Conservation (phyloP, 2,113 vertebrate genomes). For the Fukomys damarensis region DNA sequence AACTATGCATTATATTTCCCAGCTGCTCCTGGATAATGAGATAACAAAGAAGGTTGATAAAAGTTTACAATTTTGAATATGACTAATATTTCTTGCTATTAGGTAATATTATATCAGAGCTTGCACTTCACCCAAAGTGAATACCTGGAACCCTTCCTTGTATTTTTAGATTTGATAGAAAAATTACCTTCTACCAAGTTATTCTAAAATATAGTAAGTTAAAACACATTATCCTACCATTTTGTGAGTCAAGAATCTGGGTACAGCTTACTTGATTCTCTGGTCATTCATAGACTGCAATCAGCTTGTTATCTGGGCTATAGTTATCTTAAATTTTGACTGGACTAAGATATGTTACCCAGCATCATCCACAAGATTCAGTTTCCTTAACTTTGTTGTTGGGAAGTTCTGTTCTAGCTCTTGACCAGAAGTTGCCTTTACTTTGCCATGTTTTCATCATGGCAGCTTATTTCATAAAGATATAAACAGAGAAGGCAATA, state of each 20-base stretch:
- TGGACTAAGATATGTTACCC: neutral
- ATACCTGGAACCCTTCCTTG: neutral
- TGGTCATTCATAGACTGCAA: neutral
- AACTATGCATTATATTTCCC: neutral
- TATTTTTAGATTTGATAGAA: neutral
- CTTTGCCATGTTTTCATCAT: neutral
- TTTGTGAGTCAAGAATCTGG: neutral
- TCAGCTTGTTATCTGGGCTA: neutral
- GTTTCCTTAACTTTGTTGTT: neutral
- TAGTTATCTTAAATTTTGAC: neutral
- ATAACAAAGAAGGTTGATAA: neutral
- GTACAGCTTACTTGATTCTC: neutral
- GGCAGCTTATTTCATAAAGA: neutral
- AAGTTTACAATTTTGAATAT: neutral
- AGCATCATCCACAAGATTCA: neutral
- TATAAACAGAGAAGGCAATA: neutral
- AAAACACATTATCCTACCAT: neutral
- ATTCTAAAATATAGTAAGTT: neutral
- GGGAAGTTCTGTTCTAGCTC: neutral
- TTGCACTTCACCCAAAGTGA: neutral
- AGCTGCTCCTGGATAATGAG: neutral
- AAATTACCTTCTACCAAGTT: neutral
- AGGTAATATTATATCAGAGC: neutral
- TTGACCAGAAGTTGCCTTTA: neutral
- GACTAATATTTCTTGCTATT: neutral